Base-by-base conservation (phyloP, 2,888 invertebrate genomes). In the Halictus quadricinctus region DNA sequence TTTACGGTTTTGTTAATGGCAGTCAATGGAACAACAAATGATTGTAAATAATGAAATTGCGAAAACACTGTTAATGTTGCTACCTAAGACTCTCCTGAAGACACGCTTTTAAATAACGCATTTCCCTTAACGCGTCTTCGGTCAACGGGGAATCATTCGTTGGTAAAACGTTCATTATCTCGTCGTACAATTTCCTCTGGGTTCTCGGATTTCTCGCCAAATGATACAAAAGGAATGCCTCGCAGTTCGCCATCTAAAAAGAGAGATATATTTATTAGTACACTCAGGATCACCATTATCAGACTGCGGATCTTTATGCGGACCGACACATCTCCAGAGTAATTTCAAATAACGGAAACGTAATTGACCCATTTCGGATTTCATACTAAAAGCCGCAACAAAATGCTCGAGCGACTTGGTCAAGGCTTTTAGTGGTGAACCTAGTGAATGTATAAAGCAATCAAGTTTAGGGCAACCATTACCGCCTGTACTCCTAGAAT, bases 401-500 rank as follows among this genome's bases (percentile, higher is more conserved):
- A n/a, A 58, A 10, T 58, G 3, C 10, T n/a, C 58, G 21, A 0
- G 10, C 58, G 10, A n/a, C 10, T 21, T 0, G 4, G n/a, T n/a
- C 8, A n/a, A 58, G n/a, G n/a, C n/a, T 58, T 58, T 58, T 4
- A 21, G 2, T 3, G n/a, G 58, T 58, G 58, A 58, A 10, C 10
- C 8, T 58, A 1, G 58, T n/a, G 4, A n/a, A 58, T 4, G n/a
- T 10, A 10, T 58, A 58, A 58, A 58, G 58, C 36, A 36, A n/a
- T 54, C n/a, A 21, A 21, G n/a, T 29, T 29, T 29, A 3, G n/a
- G n/a, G 12, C n/a, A 58, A 58, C 10, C 58, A 58, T 85, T 93
- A 96, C 96, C 90, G 96, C 96, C 90, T 96, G 96, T 0, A 96
- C 96, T 81, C 97, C 97, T 89, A 97, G 95, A 10, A 97, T 93